Evolutionary conservation across 2,888 invertebrate genomes (phyloP).

Genomic region (Tholera decimalis): DNA sequence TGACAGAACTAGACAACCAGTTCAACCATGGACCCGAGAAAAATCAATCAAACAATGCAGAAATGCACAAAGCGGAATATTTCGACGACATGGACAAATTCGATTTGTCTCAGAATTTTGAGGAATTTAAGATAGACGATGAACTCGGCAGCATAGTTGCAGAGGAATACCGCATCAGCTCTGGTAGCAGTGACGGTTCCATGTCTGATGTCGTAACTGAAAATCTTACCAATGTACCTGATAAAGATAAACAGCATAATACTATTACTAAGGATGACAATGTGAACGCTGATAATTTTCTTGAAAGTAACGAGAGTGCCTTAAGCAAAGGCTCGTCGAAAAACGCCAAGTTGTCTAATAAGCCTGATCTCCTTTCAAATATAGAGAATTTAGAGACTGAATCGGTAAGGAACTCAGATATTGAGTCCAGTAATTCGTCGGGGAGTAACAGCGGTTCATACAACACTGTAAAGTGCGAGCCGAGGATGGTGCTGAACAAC

Average conservation of each 20-base stretch:
- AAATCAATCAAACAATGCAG: constrained; percentile 72
- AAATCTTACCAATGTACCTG: constrained; percentile 83
- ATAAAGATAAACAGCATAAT: constrained; percentile 78
- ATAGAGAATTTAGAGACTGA: constrained; percentile 91
- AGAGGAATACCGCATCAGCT: constrained; percentile 90
- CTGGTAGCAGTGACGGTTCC: constrained; percentile 88
- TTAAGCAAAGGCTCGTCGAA: constrained; percentile 78
- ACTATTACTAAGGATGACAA: constrained; percentile 72
- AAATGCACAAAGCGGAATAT: constrained; percentile 86
- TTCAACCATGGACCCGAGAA: constrained; percentile 83
- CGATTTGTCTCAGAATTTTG: constrained; percentile 94
- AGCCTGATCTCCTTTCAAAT: constrained; percentile 90
- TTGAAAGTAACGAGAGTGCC: constrained; percentile 76
- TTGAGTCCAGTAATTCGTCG: constrained; percentile 92
- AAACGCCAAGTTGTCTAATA: constrained; percentile 89
- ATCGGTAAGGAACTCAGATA: constrained; percentile 93
- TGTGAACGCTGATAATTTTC: constrained; percentile 79
- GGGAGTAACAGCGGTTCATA: constrained; percentile 89
- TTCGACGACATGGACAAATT: constrained; percentile 92
- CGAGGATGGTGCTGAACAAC: constrained; percentile 81
- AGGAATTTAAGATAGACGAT: constrained; percentile 95
- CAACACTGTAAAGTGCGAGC: constrained; percentile 88
- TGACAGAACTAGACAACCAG: constrained; percentile 87
- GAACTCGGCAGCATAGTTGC: constrained; percentile 91
- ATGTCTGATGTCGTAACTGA: constrained; percentile 86